These are phyloP conservation scores for Xiphorhynchus erythropygius DNA, from an alignment of 2,797 vertebrate species.

Conservation along the genomic window DNA sequence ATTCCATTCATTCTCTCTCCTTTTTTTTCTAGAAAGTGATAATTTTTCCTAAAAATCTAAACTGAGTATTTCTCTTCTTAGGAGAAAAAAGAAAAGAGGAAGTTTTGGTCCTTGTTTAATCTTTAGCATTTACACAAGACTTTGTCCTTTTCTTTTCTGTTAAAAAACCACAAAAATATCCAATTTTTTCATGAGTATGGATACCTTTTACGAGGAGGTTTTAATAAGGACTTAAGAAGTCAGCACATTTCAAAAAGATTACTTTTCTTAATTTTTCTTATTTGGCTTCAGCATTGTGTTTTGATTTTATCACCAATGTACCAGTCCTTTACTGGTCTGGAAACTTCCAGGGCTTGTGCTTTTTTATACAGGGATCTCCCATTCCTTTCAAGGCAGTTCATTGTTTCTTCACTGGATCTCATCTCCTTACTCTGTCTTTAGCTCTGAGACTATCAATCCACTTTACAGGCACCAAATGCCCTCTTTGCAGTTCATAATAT, in stretches of 20 bases:
- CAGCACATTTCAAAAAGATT: neutral
- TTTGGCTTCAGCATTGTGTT: neutral
- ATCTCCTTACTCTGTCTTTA: neutral
- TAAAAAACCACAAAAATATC: neutral
- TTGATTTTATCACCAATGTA: neutral
- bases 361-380: neutral
- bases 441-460: neutral
- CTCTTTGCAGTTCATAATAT: neutral
- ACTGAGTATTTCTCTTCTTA: neutral
- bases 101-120: neutral
- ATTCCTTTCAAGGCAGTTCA: neutral
- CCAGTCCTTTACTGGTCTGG: neutral
- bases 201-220: neutral
- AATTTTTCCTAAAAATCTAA: neutral
- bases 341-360: neutral
- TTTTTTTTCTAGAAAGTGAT: neutral
- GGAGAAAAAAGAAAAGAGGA: neutral
- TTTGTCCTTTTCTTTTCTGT: neutral
- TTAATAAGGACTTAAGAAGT: neutral
- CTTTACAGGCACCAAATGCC: neutral
- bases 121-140: neutral
- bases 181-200: neutral
- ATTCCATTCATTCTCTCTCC: neutral
- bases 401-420: neutral
- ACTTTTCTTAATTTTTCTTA: neutral